Conservation (phyloP, 2,113 vertebrate species). For the Coptodon rendalli region DNA sequence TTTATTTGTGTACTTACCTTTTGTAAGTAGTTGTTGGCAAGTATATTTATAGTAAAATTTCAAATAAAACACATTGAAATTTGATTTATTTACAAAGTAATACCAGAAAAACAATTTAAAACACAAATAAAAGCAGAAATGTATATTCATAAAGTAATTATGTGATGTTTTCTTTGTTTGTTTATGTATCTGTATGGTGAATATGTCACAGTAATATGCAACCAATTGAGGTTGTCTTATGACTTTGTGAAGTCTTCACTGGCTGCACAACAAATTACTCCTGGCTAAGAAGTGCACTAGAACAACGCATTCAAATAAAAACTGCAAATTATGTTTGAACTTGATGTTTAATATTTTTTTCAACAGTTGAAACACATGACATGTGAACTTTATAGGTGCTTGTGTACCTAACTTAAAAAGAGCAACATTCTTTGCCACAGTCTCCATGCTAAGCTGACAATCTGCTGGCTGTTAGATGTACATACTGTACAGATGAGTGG, state of each 20-base stretch:
- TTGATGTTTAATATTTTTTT: fast-evolving
- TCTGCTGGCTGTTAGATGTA: background rate
- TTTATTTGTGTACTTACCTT: background rate
- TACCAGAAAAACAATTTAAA: fast-evolving
- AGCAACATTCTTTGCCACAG: background rate
- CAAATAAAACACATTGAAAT: background rate
- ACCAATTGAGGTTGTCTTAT: background rate
- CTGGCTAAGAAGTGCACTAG: background rate
- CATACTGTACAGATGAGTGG: background rate
- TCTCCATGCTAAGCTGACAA: background rate
- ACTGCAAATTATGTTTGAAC: background rate
- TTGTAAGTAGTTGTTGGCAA: background rate
- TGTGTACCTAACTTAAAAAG: background rate
- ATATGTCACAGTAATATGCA: background rate
- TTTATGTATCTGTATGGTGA: background rate
- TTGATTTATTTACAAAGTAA: background rate
- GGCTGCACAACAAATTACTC: background rate
- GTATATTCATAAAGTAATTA: background rate
- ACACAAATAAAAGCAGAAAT: background rate
- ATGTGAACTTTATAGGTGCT: background rate
- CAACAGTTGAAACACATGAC: background rate
- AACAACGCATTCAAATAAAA: background rate
- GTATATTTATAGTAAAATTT: fast-evolving
- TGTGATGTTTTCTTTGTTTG: background rate
- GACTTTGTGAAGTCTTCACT: background rate